A percentile compares a stretch with the other conserved stretches of the same genome.
phyloP scores from a whole-genome alignment of 2,113 vertebrate genomes.

The Antennarius striatus region DNA sequence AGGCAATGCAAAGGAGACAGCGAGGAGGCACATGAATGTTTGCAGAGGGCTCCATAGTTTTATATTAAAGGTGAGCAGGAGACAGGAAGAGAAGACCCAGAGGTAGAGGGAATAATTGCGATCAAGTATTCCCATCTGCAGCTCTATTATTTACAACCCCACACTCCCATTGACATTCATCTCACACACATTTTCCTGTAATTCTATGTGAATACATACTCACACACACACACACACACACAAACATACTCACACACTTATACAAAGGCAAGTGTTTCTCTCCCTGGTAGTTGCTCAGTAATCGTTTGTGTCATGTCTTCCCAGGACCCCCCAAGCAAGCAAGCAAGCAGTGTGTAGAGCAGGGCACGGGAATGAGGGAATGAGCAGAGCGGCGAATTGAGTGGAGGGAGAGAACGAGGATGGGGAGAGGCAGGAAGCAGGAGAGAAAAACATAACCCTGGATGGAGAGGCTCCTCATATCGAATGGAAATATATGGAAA shows the following conservation, averaged over 20 bases:
- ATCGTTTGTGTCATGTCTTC: conserved; percentile 74
- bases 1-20: conserved; percentile 41
- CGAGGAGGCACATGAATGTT: conserved; percentile 48
- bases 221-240: conserved; percentile 18
- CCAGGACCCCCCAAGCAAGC: conserved; percentile 58
- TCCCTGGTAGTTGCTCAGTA: conserved; percentile 64
- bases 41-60: conserved; percentile 36
- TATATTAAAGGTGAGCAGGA: conserved; percentile 52
- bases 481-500: conserved; percentile 80
- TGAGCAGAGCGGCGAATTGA: conserved; percentile 45
- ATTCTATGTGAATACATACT: conserved; percentile 16
- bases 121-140: conserved; percentile 63
- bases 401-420: conserved; percentile 50
- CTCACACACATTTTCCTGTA: conserved; percentile 41
- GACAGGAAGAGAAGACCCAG: conserved; percentile 31
- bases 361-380: conserved; percentile 47
- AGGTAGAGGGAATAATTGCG: conserved; percentile 58
- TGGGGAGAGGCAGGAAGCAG: conserved; percentile 63
- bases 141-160: conserved; percentile 56
- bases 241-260: conserved; percentile 16
- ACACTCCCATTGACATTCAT: conserved; percentile 48
- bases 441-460: conserved; percentile 72
- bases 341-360: conserved; percentile 56
- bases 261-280: conserved; percentile 52
- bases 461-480: conserved; percentile 73